Percentiles rank a stretch among this genome's conserved stretches.
These are phyloP conservation scores for Pachyuromys duprasi DNA, from an alignment of 2,797 vertebrate species.

Conservation along the genomic window DNA sequence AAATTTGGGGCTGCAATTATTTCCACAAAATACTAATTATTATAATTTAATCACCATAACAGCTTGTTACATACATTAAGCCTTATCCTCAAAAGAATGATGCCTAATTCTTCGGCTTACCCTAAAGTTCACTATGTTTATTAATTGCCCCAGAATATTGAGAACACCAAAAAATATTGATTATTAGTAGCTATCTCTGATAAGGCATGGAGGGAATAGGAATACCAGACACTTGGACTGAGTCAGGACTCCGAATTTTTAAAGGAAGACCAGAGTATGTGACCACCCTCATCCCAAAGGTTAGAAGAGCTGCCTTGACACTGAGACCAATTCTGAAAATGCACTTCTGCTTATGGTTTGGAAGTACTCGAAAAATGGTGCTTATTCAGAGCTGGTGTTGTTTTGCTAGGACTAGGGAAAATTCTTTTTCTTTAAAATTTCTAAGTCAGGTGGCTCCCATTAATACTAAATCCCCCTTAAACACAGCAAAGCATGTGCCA, in stretches of 20 bases:
- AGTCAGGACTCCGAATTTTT: slow-evolving; percentile 37
- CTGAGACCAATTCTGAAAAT: slow-evolving; percentile 47
- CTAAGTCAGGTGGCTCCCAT: not conserved
- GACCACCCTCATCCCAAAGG: not conserved
- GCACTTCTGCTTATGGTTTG: not conserved
- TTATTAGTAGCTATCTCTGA: slow-evolving; percentile 44
- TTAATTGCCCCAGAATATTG: slow-evolving; percentile 56
- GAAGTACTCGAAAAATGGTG: slow-evolving; percentile 6
- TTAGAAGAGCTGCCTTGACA: slow-evolving; percentile 37
- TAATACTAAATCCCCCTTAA: not conserved
- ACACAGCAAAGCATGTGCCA: slow-evolving; percentile 6
- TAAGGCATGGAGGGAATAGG: slow-evolving; percentile 15
- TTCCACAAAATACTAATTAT: slow-evolving; percentile 69
- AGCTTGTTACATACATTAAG: slow-evolving; percentile 65
- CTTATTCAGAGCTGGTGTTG: not conserved
- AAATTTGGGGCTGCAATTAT: slow-evolving; percentile 39
- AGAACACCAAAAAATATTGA: not conserved
- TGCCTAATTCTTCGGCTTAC: slow-evolving; percentile 50
- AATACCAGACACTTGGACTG: slow-evolving; percentile 51
- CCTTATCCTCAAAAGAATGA: slow-evolving; percentile 64
- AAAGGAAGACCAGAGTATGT: slow-evolving; percentile 57
- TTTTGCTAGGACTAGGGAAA: not conserved
- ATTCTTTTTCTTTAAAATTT: slow-evolving; percentile 1
- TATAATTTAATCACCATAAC: slow-evolving; percentile 48
- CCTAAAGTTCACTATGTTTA: slow-evolving; percentile 62